phyloP scores from a whole-genome alignment of 2,797 vertebrate genomes.

The Girardinus metallicus region DNA sequence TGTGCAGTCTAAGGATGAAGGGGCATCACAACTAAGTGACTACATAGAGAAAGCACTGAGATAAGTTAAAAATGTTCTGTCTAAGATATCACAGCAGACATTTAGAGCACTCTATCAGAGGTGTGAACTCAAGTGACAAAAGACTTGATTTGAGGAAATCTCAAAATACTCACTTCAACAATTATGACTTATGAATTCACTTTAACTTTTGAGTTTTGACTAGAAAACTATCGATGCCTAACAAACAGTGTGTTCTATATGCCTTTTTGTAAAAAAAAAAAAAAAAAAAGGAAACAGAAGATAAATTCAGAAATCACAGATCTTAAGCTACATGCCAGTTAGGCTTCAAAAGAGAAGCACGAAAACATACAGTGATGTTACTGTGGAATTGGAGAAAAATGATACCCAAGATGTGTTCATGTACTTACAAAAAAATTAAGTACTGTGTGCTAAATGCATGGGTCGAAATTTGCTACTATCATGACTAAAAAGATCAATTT shows the following conservation, averaged over 20 bases:
- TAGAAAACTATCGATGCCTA: background rate
- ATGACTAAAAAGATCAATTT: background rate
- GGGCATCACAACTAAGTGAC: constrained; percentile 26
- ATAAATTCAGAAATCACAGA: background rate
- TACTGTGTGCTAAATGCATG: background rate
- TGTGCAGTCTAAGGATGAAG: constrained; percentile 39
- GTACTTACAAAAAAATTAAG: background rate
- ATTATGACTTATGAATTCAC: background rate
- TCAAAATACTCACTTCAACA: background rate
- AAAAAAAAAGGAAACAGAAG: too few species aligned
- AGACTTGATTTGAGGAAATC: background rate
- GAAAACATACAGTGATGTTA: background rate
- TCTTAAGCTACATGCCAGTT: background rate
- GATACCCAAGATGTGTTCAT: background rate
- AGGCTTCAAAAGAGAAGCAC: background rate
- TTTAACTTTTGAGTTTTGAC: background rate
- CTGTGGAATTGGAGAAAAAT: background rate
- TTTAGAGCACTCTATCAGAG: background rate
- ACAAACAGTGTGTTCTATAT: background rate
- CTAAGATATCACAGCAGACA: constrained; percentile 1
- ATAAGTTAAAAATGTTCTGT: constrained; percentile 26
- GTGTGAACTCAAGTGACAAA: background rate
- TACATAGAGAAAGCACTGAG: constrained; percentile 28
- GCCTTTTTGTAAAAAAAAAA: background rate
- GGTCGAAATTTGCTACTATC: background rate